Conservation (phyloP, 2,888 invertebrate genomes). For the Apotomis betuletana region DNA sequence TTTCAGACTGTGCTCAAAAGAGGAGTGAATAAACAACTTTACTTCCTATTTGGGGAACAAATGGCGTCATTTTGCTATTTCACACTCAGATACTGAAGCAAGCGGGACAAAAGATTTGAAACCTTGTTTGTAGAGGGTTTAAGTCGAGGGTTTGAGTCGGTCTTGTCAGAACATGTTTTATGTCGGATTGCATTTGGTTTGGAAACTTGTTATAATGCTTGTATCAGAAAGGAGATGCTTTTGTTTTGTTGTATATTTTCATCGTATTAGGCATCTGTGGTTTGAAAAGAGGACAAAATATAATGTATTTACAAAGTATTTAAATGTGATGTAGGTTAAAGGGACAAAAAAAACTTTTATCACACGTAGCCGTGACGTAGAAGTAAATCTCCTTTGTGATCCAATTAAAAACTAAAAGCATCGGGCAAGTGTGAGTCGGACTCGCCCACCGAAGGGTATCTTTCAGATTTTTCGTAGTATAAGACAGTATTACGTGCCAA, state of each 20-base stretch:
- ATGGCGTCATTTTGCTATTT: constrained; percentile 52
- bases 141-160: neutral
- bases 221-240: constrained; percentile 4
- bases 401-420: too few species aligned
- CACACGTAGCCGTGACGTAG: too few species aligned
- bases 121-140: neutral
- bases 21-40: constrained; percentile 68
- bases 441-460: too few species aligned
- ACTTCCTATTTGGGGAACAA: constrained; percentile 71
- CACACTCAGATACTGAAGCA: constrained; percentile 20
- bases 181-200: constrained; percentile 35
- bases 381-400: too few species aligned
- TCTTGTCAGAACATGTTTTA: constrained; percentile 9
- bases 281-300: neutral
- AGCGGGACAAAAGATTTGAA: neutral
- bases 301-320: neutral
- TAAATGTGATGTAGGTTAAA: too few species aligned
- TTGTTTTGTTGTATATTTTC: neutral
- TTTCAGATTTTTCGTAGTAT: too few species aligned
- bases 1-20: constrained; percentile 56
- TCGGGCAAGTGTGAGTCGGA: too few species aligned
- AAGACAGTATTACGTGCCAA: too few species aligned
- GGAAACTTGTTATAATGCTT: constrained; percentile 32
- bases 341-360: too few species aligned
- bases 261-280: neutral